Evolutionary conservation across 2,113 vertebrate species (phyloP), one percentile per base, ranked within the genome.

Genomic region (Notiomystis cincta): DNA sequence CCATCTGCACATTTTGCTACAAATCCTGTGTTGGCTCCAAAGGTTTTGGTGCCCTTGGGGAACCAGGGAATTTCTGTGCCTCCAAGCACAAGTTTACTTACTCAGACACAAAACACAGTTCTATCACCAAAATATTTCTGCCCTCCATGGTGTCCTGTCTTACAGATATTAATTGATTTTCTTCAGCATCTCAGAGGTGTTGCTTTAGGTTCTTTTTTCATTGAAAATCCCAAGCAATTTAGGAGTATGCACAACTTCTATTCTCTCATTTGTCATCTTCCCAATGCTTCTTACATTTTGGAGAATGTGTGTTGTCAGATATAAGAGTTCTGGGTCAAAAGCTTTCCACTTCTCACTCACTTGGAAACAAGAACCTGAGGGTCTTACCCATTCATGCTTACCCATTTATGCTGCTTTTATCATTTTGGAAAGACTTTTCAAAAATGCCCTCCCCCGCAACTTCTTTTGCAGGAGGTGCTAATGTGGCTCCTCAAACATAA

Each of bases 91-190:
- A 77, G 20, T 93, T 90, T 92, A 77, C n/a, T 88, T 61, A 82
- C 38, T 89, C 48, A 75, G 70, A 81, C 77, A 82, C 50, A 87
- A 93, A 94, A 65, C 42, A 44, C 17, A 47, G 18, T 78, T 90
- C 60, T 94, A 82, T 95, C 92, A 80, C 79, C 90, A 90, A 90
- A 94, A 90, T 83, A 94, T 33, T 70, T 28, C 47, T 92, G 78
- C 20, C 30, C 25, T 86, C 40, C 33, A 27, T 31, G 9, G 24
- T 30, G 80, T 40, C 11, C 15, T 82, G 19, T 50, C 37, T 70
- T 76, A 22, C 16, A 80, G 53, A 72, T 38, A 77, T 93, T 75
- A 81, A 30, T 20, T 51, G 35, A 45, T 91, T 88, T 86, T 82
- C 62, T 86, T 79, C 54, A 94, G 24, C 17, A 77, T 5, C 19